phyloP scores from a whole-genome alignment of 2,113 vertebrate species.

The Leptosomus discolor region DNA sequence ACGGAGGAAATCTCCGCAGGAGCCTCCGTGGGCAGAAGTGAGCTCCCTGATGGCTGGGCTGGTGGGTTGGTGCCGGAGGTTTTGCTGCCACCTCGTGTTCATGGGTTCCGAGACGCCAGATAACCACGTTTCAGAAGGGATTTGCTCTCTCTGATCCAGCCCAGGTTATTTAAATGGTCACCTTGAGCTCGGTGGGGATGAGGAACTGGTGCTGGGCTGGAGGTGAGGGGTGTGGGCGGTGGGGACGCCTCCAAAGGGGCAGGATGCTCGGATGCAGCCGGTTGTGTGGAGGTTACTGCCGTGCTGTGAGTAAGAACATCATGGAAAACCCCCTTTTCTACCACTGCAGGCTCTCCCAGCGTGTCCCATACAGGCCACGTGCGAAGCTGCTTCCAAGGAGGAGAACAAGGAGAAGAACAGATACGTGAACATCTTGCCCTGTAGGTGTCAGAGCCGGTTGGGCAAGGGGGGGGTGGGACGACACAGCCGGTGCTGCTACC shows the following conservation, averaged over 20 bases:
- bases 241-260: accelerated
- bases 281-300: background rate
- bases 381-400: constrained; percentile 96
- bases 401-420: constrained; percentile 99
- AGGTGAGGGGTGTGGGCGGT: background rate
- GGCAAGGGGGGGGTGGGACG: accelerated
- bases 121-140: background rate
- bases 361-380: constrained; percentile 94
- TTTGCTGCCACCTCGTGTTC: constrained; percentile 71
- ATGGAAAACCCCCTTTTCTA: background rate
- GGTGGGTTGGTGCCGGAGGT: background rate
- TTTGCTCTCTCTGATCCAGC: background rate
- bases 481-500: background rate
- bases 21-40: background rate
- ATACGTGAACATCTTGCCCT: constrained; percentile 98
- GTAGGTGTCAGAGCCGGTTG: constrained; percentile 66
- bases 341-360: constrained; percentile 87
- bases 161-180: background rate
- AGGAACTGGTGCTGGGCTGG: background rate
- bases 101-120: background rate
- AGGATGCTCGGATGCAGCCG: accelerated
- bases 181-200: background rate
- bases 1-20: background rate
- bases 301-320: background rate
- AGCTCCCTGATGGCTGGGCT: background rate